phyloP scores from a whole-genome alignment of 2,113 vertebrate species.

The Ophthalmolycus amberensis region DNA sequence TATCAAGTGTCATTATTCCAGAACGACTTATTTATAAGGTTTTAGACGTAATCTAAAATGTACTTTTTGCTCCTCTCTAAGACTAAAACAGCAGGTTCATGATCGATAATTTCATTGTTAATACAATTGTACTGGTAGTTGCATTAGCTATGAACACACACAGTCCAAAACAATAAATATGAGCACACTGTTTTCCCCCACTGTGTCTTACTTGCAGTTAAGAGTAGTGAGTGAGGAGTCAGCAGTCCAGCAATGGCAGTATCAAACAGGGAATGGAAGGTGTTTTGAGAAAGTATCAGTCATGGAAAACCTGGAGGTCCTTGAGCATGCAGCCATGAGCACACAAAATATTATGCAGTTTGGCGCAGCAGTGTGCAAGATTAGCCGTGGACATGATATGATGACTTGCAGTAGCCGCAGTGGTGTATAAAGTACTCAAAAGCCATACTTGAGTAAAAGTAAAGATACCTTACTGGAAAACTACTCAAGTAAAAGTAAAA shows the following conservation, averaged over 20 bases:
- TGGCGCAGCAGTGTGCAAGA: background rate
- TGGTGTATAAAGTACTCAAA: no score
- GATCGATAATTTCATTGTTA: background rate
- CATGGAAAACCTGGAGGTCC: background rate
- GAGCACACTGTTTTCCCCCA: background rate
- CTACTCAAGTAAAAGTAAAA: no score
- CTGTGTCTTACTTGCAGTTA: background rate
- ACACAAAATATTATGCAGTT: background rate
- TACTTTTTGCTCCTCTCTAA: background rate
- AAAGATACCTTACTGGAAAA: no score
- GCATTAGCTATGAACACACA: no score
- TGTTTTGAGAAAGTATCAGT: background rate
- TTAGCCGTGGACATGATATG: background rate
- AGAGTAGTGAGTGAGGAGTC: background rate
- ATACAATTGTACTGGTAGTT: no score
- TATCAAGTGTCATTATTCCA: background rate
- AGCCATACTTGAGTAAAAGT: no score
- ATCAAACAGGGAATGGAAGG: background rate
- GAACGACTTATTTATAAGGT: background rate
- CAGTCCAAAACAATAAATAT: no score
- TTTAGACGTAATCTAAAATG: background rate
- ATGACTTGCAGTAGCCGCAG: background rate
- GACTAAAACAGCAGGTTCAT: background rate
- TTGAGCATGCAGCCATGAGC: background rate
- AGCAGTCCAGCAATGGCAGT: background rate